Percentiles rank a stretch among this genome's conserved stretches.
Conservation (phyloP, 1,140 invertebrate genomes). For the Trialeurodes vaporariorum region DNA sequence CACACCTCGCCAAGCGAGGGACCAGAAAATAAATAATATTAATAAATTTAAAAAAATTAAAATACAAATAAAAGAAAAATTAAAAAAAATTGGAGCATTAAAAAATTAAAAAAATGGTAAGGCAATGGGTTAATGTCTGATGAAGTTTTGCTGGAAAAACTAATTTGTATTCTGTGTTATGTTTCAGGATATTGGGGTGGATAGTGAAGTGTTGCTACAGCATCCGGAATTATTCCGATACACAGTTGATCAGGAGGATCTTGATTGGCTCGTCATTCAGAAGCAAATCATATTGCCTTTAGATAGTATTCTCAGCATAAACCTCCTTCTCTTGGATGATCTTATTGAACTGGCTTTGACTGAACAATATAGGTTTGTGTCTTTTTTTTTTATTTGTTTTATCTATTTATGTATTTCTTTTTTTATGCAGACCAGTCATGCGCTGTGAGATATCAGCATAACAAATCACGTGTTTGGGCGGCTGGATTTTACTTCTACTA, state of each 20-base stretch:
- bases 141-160: neutral
- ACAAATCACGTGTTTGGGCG: too few species aligned
- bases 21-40: too few species aligned
- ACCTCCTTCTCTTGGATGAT: conserved; percentile 68
- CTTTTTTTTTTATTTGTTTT: too few species aligned
- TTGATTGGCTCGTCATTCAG: conserved; percentile 65
- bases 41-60: too few species aligned
- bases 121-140: conserved; percentile 2
- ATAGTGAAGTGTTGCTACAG: conserved; percentile 60
- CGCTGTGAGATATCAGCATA: too few species aligned
- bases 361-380: conserved; percentile 61
- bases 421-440: too few species aligned
- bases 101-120: neutral
- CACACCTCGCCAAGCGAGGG: too few species aligned
- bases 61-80: too few species aligned
- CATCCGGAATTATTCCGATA: conserved; percentile 67
- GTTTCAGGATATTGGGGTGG: conserved; percentile 51
- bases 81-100: too few species aligned
- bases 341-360: conserved; percentile 57
- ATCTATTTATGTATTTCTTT: too few species aligned
- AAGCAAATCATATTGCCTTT: conserved; percentile 48
- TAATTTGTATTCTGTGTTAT: conserved; percentile 21
- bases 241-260: conserved; percentile 66
- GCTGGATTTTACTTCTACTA: too few species aligned
- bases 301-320: conserved; percentile 43